Evolutionary conservation across 2,113 vertebrate species (phyloP).

Genomic region (Callocephalon fimbriatum): DNA sequence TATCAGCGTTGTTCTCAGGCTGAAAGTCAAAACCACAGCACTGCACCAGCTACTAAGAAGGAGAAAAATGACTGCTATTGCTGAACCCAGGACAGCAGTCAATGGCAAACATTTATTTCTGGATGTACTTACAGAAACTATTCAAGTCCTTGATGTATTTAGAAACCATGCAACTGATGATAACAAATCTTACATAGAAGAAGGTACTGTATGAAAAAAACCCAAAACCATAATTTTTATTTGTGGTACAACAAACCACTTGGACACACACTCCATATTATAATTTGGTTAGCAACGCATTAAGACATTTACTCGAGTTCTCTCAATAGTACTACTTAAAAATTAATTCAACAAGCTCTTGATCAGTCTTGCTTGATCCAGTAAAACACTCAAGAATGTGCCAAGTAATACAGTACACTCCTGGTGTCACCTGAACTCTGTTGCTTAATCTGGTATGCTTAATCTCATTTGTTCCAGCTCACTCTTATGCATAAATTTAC

Average conservation of each 20-base stretch:
- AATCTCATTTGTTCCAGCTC: neutral
- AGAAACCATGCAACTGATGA: neutral
- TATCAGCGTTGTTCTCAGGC: no score
- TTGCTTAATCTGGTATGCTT: neutral
- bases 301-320: neutral
- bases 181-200: neutral
- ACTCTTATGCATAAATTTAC: neutral
- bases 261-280: neutral
- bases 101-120: neutral
- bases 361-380: neutral
- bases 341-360: conserved; percentile 22
- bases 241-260: neutral
- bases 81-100: neutral
- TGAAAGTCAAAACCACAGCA: no score
- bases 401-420: neutral
- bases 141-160: neutral
- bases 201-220: neutral
- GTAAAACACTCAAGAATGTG: neutral
- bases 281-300: neutral
- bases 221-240: neutral
- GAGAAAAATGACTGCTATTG: no score
- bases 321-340: neutral
- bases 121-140: neutral
- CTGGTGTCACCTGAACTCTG: neutral
- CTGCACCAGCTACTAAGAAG: no score